Base-by-base conservation (phyloP, 2,113 vertebrate genomes). In the Enhydra lutris region DNA sequence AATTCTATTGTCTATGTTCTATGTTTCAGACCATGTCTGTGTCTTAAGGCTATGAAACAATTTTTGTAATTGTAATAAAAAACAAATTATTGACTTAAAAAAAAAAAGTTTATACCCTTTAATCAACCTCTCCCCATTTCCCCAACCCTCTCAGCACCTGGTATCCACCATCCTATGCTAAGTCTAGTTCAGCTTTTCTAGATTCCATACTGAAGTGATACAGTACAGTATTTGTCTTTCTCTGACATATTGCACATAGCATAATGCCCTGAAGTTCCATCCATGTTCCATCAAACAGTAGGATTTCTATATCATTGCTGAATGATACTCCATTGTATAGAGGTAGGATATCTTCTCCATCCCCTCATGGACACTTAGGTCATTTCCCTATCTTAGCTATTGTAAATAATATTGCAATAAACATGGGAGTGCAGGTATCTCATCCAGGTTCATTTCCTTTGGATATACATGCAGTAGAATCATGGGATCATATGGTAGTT, bases 1-100 rank as follows among this genome's bases (percentile, higher is more conserved):
- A 98, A 98, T 98, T 96, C 97, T 97, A 73, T 93, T 97, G 81
- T 97, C 96, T 97, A 74, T n/a, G 26, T 96, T 96, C 83, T 96
- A 78, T 95, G 96, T 98, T 98, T 98, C 97, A 97, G 97, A 98
- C 89, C 23, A 21, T 84, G 80, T 98, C 97, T 98, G 76, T 98
- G 97, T 98, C 98, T 98, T 98, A 97, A 98, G 98, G 99, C 98
- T 97, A 98, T 96, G 95, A 98, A 99, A 98, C 97, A 97, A 98
- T 98, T 98, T 98, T 98, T 98, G 95, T 97, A 97, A 98, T 98
- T 98, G 95, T 97, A 99, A 98, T 98, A 99, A 98, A 55, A 96
- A 97, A 97, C 96, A 89, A 98, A 99, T 96, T 94, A 98, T 97
- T 98, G 98, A 98, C 98, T 99, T 98, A 55, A 55, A 18, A 55